Conservation (phyloP, 1,140 invertebrate genomes). For the Zophobas morio region DNA sequence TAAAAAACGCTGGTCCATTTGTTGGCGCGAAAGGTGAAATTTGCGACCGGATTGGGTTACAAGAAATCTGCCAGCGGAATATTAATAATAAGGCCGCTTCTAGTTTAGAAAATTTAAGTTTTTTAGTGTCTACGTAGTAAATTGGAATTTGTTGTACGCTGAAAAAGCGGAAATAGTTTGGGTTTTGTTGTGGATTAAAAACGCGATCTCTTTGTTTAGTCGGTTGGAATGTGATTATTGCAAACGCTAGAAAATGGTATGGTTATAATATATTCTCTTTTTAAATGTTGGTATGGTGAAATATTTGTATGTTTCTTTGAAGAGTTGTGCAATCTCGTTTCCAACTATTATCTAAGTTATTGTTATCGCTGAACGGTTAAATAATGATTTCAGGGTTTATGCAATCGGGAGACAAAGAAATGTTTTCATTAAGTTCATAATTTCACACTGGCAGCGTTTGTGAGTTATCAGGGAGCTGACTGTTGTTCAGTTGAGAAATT, state of each 20-base stretch:
- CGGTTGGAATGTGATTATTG: conserved; percentile 31
- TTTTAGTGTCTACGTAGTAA: too few relatives aligned
- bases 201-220: conserved; percentile 35
- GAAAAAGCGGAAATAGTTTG: conserved; percentile 7
- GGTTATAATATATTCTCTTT: background rate
- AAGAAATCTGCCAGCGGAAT: too few relatives aligned
- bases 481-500: too few relatives aligned
- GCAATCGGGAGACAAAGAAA: too few relatives aligned
- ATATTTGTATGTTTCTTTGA: background rate
- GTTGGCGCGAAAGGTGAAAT: background rate
- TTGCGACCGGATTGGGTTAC: too few relatives aligned
- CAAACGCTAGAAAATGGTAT: conserved; percentile 9
- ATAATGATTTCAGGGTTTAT: too few relatives aligned
- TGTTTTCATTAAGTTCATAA: too few relatives aligned
- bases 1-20: background rate
- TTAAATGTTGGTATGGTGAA: background rate
- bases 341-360: background rate
- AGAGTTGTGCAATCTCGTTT: background rate
- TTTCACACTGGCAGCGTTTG: too few relatives aligned
- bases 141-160: background rate
- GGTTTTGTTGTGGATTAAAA: background rate
- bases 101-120: too few relatives aligned
- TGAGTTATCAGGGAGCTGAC: too few relatives aligned
- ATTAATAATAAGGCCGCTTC: too few relatives aligned
- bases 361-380: too few relatives aligned